Base-by-base conservation (phyloP, 2,888 invertebrate species). In the Drosophila pseudotakahashii region DNA sequence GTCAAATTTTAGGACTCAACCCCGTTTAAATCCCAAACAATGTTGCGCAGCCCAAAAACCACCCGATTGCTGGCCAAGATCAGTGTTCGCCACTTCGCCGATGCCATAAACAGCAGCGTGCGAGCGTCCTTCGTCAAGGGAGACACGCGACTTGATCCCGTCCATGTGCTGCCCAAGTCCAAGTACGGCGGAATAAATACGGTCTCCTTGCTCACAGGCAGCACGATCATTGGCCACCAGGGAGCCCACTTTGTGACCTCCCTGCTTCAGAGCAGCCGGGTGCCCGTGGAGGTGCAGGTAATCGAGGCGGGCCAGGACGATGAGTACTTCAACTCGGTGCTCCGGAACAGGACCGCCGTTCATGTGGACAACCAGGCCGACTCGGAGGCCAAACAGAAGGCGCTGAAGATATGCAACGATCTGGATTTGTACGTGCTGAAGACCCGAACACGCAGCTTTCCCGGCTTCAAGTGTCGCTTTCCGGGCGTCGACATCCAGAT, bases 171-270 rank as follows among this genome's bases (percentile, higher is more conserved):
- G 44, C 89, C 89, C 11, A 45, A 45, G 0, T 60, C 90, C 4
- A 80, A 59, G 36, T 90, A 90, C 23, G 90, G 89, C 0, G 90
- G 90, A 1, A 72, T 82, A 32, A 77, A 79, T 10, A 68, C 75
- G 6, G 81, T 89, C 1, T 81, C 88, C 2, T 55, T 90, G 55
- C 66, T 89, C 0, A 84, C 83, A 0, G 90, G 89, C 7, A 53
- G 71, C 1, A 76, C 78, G 0, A 66, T 75, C 0, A 78, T 89
- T 42, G 90, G 89, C 2, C 58, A 77, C 19, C 73, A 81, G 73
- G 90, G 87, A 2, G 81, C 81, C 37, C 54, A 73, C 2, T 89
- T 80, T 59, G 84, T 90, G 5, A 59, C 50, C 6, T 73, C 78
- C 0, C 66, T 90, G 42, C 69, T 90, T 42, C 58, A 66, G 23